Evolutionary conservation across 2,113 vertebrate species (phyloP).

Genomic region (Asarcornis scutulata): DNA sequence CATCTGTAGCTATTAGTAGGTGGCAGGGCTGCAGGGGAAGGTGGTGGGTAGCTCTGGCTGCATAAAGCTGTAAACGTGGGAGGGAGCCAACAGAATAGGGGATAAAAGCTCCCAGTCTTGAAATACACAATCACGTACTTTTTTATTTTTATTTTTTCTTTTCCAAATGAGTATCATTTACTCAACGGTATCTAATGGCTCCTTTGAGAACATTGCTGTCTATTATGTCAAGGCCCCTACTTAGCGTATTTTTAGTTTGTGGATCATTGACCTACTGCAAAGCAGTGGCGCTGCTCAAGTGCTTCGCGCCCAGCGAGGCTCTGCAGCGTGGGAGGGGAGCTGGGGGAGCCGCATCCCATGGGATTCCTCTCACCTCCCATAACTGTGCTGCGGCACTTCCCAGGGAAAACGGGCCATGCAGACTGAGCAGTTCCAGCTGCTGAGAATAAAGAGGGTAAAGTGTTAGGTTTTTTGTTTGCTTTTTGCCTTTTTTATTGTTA

Average conservation of each 20-base stretch:
- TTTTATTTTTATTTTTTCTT: background rate
- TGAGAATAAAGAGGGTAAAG: background rate
- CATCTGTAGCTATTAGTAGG: background rate
- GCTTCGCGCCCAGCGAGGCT: background rate
- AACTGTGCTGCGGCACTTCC: background rate
- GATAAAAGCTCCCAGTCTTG: background rate
- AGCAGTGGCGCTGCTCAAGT: background rate
- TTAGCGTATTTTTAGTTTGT: conserved; percentile 7
- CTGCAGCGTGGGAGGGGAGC: background rate
- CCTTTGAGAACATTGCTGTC: conserved; percentile 30
- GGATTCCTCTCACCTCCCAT: background rate
- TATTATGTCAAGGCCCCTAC: background rate
- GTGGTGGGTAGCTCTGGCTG: background rate
- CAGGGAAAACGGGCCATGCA: background rate
- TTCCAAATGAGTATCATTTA: conserved; percentile 11
- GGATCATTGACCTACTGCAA: background rate
- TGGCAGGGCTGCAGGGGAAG: background rate
- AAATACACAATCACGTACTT: conserved; percentile 11
- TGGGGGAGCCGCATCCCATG: background rate
- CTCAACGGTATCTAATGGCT: conserved; percentile 23
- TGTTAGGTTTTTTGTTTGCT: too few species aligned
- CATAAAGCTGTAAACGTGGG: background rate
- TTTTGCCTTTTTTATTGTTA: background rate
- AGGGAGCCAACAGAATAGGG: background rate
- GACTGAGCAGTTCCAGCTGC: background rate